These are phyloP conservation scores for Ptychoptera albimana DNA, from an alignment of 2,888 invertebrate species.

Conservation along the genomic window DNA sequence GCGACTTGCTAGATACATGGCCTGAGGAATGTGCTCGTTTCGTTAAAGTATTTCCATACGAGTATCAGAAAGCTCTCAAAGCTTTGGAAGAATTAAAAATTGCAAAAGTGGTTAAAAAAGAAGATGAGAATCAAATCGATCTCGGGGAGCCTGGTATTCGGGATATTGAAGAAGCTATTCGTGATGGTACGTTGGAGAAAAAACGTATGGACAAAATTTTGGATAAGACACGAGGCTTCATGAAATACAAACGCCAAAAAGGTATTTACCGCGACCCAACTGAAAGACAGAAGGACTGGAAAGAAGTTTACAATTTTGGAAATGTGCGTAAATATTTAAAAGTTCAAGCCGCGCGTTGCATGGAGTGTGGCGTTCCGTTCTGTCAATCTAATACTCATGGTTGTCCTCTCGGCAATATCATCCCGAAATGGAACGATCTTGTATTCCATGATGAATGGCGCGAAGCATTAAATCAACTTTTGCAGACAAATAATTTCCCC, in stretches of 20 bases:
- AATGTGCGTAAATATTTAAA: slow-evolving; percentile 79
- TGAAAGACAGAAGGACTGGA: slow-evolving; percentile 84
- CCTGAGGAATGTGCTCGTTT: slow-evolving; percentile 58
- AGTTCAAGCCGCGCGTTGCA: slow-evolving; percentile 86
- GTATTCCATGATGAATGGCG: slow-evolving; percentile 90
- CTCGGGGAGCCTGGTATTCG: slow-evolving; percentile 36
- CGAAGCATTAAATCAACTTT: slow-evolving; percentile 78
- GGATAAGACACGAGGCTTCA: slow-evolving; percentile 81
- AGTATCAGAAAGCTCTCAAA: slow-evolving; percentile 81
- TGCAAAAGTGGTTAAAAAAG: slow-evolving; percentile 17
- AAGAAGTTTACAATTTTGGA: slow-evolving; percentile 82
- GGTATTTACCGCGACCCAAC: slow-evolving; percentile 72
- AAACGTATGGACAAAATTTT: slow-evolving; percentile 67
- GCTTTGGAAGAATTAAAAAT: slow-evolving; percentile 36
- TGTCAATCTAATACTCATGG: slow-evolving; percentile 86
- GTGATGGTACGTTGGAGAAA: slow-evolving; percentile 59
- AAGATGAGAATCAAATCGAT: slow-evolving; percentile 21
- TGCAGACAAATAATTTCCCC: slow-evolving; percentile 99
- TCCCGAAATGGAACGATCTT: slow-evolving; percentile 98
- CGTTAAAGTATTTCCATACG: slow-evolving; percentile 93
- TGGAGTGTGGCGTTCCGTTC: slow-evolving; percentile 99
- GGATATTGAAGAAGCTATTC: slow-evolving; percentile 82
- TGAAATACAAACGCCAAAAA: slow-evolving; percentile 87
- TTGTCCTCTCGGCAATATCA: slow-evolving; percentile 95
- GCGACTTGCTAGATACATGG: slow-evolving; percentile 66